Percentiles rank a stretch among this genome's conserved stretches.
Evolutionary conservation across 2,797 vertebrate genomes (phyloP).

Genomic region (Ambastaia sidthimunki): DNA sequence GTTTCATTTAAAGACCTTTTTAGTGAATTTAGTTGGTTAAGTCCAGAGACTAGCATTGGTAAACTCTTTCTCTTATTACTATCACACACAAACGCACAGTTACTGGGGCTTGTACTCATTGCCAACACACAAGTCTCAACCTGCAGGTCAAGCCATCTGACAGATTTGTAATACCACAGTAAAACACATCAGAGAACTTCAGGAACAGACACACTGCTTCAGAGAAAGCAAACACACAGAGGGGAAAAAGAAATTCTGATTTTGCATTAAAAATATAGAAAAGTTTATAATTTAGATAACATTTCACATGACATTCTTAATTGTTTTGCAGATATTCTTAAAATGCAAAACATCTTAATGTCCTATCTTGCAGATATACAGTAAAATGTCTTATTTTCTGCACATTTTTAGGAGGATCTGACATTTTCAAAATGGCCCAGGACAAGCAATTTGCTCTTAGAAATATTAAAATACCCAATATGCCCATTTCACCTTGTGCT

Average conservation of each 20-base stretch:
- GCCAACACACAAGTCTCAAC: conserved; percentile 28
- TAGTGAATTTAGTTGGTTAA: not conserved
- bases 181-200: conserved; percentile 12
- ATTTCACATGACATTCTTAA: too few species aligned
- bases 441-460: too few species aligned
- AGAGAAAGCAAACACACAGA: not conserved
- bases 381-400: not conserved
- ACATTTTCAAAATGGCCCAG: too few species aligned
- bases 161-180: conserved; percentile 35
- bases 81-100: not conserved
- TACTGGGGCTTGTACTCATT: not conserved
- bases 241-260: too few species aligned
- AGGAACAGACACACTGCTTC: conserved; percentile 27
- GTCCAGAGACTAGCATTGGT: not conserved
- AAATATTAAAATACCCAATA: not conserved
- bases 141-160: conserved; percentile 20
- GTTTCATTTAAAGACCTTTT: not conserved
- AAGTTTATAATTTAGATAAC: too few species aligned
- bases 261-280: too few species aligned
- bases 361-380: too few species aligned
- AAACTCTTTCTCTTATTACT: not conserved
- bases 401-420: too few species aligned
- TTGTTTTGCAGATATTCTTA: not conserved
- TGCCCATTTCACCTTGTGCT: not conserved
- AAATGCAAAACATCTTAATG: not conserved